Evolutionary conservation across 1,140 invertebrate genomes (phyloP), one percentile per base, ranked within the genome.

Genomic region (Drosophila ficusphila): DNA sequence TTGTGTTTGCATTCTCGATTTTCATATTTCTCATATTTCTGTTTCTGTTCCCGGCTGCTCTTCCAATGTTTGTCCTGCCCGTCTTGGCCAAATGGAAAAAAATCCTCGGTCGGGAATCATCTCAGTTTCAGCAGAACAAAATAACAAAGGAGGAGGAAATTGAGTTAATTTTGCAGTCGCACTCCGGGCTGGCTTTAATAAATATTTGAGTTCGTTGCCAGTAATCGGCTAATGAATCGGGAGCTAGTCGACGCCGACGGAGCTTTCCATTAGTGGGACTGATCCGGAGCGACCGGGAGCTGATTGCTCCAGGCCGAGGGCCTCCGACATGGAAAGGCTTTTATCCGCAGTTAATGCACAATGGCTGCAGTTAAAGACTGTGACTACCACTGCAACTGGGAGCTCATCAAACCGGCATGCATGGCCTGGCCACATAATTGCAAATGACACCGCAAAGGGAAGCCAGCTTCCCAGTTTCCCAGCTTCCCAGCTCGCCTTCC

Each of bases 391-490:
- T 49, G 25, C 34, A 42, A 33, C n/a, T 21, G 25, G n/a, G 21
- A 68, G 62, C 75, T 60, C 49, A 51, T 74, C 42, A 58, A 68
- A 68, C 39, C 52, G 44, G 49, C 56, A 74, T 67, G 75, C 67
- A 78, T 73, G 51, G 69, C 27, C 61, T 75, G 46, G 51, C 54
- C 49, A 48, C 46, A 79, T 79, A 79, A 79, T 79, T 79, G 76
- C 56, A 74, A 79, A 74, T 69, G 76, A 79, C 69, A 74, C 71
- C 70, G 71, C 71, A 76, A 76, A 76, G 62, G 31, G 47, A 54
- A 54, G n/a, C n/a, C n/a, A n/a, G n/a, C n/a, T n/a, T n/a, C n/a
- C n/a, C n/a, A n/a, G n/a, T n/a, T n/a, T n/a, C n/a, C n/a, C n/a
- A n/a, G n/a, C n/a, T n/a, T 53, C 21, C 29, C 44, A 9, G 9